Evolutionary conservation across 2,888 invertebrate species (phyloP).

Genomic region (Philonicus albiceps): DNA sequence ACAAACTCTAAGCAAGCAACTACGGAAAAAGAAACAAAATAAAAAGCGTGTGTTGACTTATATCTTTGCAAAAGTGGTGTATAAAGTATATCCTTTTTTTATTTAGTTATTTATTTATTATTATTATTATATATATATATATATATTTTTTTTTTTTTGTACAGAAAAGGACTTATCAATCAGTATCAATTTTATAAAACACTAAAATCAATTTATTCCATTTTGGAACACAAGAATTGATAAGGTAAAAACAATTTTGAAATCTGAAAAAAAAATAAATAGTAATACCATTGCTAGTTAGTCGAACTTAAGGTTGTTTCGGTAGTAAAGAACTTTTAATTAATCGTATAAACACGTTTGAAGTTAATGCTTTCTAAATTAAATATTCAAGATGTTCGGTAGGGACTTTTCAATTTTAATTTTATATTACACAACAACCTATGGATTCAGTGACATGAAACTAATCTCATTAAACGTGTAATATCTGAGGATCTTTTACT

Average conservation of each 20-base stretch:
- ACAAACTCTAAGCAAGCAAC: neutral
- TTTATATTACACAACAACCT: no score
- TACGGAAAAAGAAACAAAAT: neutral
- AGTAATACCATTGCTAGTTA: neutral
- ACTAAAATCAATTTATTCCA: neutral
- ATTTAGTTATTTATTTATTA: neutral
- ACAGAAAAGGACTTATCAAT: conserved; percentile 46
- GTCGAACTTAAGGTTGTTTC: neutral
- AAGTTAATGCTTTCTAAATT: neutral
- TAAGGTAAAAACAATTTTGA: neutral
- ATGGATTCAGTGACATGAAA: neutral
- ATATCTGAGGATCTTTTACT: no score
- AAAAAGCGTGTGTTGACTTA: conserved; percentile 27
- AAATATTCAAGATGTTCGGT: no score
- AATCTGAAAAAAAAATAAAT: neutral
- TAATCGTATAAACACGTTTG: neutral
- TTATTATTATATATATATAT: no score
- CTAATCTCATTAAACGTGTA: no score
- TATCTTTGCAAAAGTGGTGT: conserved; percentile 22
- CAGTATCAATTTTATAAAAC: neutral
- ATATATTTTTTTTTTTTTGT: conserved; percentile 43
- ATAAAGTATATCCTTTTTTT: neutral
- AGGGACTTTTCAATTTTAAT: no score
- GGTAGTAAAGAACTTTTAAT: neutral
- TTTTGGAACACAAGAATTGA: neutral